Evolutionary conservation across 2,888 invertebrate genomes (phyloP).

Genomic region (Hirtodrosophila cameraria): DNA sequence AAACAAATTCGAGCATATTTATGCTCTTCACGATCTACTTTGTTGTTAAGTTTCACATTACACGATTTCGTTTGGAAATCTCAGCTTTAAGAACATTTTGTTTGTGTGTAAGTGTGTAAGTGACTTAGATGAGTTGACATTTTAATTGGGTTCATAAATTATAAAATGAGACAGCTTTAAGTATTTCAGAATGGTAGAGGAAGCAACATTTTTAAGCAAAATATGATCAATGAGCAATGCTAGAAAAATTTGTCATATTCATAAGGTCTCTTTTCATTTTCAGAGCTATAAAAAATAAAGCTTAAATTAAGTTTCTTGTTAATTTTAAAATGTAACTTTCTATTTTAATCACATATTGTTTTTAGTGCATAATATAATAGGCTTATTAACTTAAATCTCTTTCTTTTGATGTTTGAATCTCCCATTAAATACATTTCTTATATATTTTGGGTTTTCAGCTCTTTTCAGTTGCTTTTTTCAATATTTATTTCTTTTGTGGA

Average conservation of each 20-base stretch:
- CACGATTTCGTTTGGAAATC: constrained; percentile 51
- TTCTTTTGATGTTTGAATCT: neutral
- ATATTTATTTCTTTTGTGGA: constrained; percentile 1
- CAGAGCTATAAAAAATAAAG: no score
- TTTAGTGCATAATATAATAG: neutral
- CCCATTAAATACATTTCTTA: constrained; percentile 15
- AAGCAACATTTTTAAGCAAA: constrained; percentile 6
- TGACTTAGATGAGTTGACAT: constrained; percentile 45
- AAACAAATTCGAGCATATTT: constrained; percentile 59
- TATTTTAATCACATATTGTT: no score
- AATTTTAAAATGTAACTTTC: constrained; percentile 30
- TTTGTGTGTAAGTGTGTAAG: constrained; percentile 9
- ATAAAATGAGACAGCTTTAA: constrained; percentile 46
- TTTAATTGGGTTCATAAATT: constrained; percentile 69
- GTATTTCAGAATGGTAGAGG: constrained; percentile 14
- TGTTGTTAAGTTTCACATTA: constrained; percentile 50
- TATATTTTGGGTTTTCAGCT: neutral
- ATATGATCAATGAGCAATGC: constrained; percentile 14
- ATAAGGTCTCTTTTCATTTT: neutral
- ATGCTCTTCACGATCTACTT: constrained; percentile 32
- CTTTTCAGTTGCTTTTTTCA: neutral
- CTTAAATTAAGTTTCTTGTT: neutral
- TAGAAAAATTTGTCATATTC: neutral
- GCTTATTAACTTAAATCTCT: constrained; percentile 8
- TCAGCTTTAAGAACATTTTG: constrained; percentile 19